phyloP scores from a whole-genome alignment of 2,797 vertebrate genomes.

The Lagorchestes hirsutus region DNA sequence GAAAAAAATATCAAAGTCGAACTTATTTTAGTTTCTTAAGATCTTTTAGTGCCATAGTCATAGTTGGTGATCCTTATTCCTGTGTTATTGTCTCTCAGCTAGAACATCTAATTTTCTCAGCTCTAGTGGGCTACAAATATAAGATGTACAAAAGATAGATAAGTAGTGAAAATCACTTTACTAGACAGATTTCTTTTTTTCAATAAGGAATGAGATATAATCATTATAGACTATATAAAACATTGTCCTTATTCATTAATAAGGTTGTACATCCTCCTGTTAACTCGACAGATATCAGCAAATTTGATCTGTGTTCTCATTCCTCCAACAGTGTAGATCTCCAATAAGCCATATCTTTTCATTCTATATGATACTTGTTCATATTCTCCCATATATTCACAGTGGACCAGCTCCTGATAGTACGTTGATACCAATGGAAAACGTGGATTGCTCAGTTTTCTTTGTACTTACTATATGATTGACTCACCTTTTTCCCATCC shows the following conservation, averaged over 20 bases:
- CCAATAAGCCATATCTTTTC: background rate
- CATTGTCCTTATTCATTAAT: background rate
- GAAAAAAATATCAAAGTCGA: background rate
- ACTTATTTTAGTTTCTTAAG: background rate
- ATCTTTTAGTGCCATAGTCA: background rate
- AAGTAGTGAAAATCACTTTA: background rate
- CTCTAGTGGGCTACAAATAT: background rate
- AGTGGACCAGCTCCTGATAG: background rate
- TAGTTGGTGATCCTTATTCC: background rate
- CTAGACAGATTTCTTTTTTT: background rate
- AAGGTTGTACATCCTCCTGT: background rate
- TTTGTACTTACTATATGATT: background rate
- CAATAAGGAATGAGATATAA: background rate
- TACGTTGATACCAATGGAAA: background rate
- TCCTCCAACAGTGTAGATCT: background rate
- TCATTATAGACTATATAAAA: background rate
- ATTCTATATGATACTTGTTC: background rate
- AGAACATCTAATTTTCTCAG: background rate
- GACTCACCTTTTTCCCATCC: background rate
- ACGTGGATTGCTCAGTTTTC: background rate
- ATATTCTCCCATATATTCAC: background rate
- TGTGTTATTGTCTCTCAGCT: background rate
- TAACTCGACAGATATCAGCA: background rate
- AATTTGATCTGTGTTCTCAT: background rate
- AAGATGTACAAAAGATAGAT: background rate